A percentile compares a stretch with the other conserved stretches of the same genome.
These are phyloP conservation scores for Hyla sarda DNA, from an alignment of 2,113 vertebrate genomes.

Conservation along the genomic window DNA sequence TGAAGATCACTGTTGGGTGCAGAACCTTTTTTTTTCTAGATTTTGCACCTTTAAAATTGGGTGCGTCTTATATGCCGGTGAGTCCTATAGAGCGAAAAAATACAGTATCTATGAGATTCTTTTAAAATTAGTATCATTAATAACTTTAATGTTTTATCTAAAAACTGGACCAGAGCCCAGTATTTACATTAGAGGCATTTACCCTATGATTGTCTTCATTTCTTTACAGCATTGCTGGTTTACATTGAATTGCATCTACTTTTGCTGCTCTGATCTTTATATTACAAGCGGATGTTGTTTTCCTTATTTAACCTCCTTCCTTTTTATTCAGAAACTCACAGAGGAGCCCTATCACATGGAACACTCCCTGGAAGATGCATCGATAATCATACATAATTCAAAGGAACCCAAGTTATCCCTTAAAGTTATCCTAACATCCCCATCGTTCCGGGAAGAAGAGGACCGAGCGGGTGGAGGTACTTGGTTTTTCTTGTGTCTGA, in stretches of 20 bases:
- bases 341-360: conserved; percentile 93
- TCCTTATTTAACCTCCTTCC: not conserved
- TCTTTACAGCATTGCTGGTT: not conserved
- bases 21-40: too few relatives aligned
- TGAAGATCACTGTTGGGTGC: too few relatives aligned
- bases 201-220: too few relatives aligned
- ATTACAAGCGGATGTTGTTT: not conserved
- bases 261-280: not conserved
- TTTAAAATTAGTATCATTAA: too few relatives aligned
- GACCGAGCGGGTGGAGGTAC: conserved; percentile 86
- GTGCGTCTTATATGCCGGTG: too few relatives aligned
- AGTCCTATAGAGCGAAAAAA: too few relatives aligned
- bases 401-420: conserved; percentile 91
- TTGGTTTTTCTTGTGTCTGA: conserved; percentile 60
- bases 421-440: conserved; percentile 95
- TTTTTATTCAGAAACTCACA: conserved; percentile 88
- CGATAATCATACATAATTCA: conserved; percentile 88
- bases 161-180: too few relatives aligned
- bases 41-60: too few relatives aligned
- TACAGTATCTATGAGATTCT: too few relatives aligned
- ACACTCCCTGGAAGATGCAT: conserved; percentile 85
- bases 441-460: conserved; percentile 86
- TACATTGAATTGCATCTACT: not conserved
- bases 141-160: too few relatives aligned
- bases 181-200: too few relatives aligned